Conservation (phyloP, 2,797 vertebrate species). For the Chaenodraco wilsoni region DNA sequence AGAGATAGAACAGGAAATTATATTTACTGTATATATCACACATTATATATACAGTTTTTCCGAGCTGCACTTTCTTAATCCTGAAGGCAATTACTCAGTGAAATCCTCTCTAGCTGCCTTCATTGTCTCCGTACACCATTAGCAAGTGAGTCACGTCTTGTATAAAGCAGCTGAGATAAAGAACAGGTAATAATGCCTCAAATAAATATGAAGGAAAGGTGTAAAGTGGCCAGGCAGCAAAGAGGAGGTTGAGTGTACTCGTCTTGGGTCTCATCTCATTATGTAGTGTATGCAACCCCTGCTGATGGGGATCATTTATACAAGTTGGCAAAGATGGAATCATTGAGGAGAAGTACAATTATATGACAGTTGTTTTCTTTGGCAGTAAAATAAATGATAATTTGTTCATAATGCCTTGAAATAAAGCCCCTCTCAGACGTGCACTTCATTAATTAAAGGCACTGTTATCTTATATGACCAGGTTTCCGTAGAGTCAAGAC, state of each 20-base stretch:
- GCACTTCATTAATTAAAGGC: neutral
- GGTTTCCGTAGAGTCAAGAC: neutral
- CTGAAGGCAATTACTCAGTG: conserved; percentile 14
- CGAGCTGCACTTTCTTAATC: neutral
- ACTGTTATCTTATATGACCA: neutral
- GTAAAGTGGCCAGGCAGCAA: neutral
- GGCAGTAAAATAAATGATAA: neutral
- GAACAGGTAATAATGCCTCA: neutral
- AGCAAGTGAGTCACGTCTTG: neutral
- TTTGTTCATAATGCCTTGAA: neutral
- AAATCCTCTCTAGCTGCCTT: conserved; percentile 3
- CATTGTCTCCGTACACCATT: neutral
- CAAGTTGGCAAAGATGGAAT: conserved; percentile 3
- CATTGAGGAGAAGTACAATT: neutral
- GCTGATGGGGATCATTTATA: conserved; percentile 4
- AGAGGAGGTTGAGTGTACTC: neutral
- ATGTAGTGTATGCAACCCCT: neutral
- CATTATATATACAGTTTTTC: neutral
- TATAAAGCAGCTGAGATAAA: neutral
- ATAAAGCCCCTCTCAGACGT: neutral
- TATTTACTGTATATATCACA: conserved; percentile 6
- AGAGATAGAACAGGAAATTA: neutral
- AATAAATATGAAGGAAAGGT: neutral
- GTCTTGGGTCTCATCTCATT: neutral
- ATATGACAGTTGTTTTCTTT: neutral